Conservation (phyloP, 2,888 invertebrate genomes). For the Ceramica pisi region DNA sequence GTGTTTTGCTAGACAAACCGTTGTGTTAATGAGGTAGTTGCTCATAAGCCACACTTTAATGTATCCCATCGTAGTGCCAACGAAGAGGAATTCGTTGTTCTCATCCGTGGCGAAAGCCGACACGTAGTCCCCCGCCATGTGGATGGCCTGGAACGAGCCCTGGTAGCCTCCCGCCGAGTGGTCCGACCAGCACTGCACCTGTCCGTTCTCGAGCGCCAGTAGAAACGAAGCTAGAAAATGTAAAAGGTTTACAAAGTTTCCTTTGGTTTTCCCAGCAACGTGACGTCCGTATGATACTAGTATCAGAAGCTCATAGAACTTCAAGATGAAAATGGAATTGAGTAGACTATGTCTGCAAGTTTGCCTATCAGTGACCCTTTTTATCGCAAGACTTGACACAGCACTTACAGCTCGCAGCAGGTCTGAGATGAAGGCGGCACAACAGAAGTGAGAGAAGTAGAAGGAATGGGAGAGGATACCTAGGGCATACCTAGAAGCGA, state of each 20-base stretch:
- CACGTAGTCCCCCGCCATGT: slow-evolving; percentile 92
- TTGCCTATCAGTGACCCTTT: not conserved
- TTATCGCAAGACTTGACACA: not conserved
- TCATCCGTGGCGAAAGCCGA: slow-evolving; percentile 93
- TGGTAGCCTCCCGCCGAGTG: slow-evolving; percentile 94
- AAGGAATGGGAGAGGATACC: too few species aligned
- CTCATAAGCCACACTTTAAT: slow-evolving; percentile 95
- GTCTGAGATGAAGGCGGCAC: not conserved
- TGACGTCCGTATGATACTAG: not conserved
- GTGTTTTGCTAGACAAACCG: slow-evolving; percentile 71
- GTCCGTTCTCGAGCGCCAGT: slow-evolving; percentile 94
- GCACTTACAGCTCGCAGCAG: not conserved
- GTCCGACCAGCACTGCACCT: slow-evolving; percentile 95
- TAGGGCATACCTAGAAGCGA: too few species aligned
- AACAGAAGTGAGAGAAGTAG: not conserved
- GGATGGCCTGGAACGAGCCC: slow-evolving; percentile 93
- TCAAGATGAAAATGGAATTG: not conserved
- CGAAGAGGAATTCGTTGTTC: slow-evolving; percentile 93
- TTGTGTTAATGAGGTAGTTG: slow-evolving; percentile 91
- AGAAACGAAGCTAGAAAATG: slow-evolving; percentile 91
- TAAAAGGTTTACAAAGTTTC: not conserved
- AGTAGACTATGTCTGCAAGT: not conserved
- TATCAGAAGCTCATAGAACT: not conserved
- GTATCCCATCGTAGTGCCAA: slow-evolving; percentile 94
- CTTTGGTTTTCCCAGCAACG: not conserved